A percentile compares a stretch with the other conserved stretches of the same genome.
These are phyloP conservation scores for Falco cherrug DNA, from an alignment of 2,797 vertebrate genomes.

Conservation along the genomic window DNA sequence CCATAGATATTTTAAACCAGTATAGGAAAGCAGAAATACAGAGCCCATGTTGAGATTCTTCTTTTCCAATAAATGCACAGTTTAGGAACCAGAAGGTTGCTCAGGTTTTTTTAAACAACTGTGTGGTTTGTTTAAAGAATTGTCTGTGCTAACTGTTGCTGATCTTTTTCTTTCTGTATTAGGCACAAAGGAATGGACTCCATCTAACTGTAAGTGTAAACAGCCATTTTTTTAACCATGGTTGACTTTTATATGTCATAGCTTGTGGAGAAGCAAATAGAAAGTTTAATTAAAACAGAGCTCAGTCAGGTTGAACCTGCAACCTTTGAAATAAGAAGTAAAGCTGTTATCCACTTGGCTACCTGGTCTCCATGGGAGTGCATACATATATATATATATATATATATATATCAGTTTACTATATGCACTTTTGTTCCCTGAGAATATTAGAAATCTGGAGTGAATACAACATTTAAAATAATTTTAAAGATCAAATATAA, in stretches of 20 bases:
- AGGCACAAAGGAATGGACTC: not conserved
- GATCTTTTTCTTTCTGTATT: not conserved
- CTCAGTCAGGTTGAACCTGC: not conserved
- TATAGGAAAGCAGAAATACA: not conserved
- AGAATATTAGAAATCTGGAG: not conserved
- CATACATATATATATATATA: not conserved
- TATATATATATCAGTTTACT: not conserved
- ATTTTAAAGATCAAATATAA: slow-evolving; percentile 20
- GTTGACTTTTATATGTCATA: not conserved
- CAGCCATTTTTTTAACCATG: not conserved
- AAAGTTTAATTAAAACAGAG: slow-evolving; percentile 28
- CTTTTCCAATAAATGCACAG: not conserved
- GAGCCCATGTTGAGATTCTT: not conserved
- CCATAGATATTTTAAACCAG: not conserved
- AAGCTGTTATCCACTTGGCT: not conserved
- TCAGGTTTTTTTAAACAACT: not conserved
- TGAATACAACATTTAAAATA: not conserved
- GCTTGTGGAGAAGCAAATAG: not conserved
- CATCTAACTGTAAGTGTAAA: not conserved
- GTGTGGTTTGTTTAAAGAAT: not conserved
- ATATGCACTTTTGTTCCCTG: not conserved
- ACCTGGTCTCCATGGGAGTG: not conserved
- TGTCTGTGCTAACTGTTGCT: not conserved
- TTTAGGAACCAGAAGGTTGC: not conserved
- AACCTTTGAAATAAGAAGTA: not conserved